A percentile compares a stretch with the other conserved stretches of the same genome.
Conservation (phyloP, 1,140 invertebrate species). For the Choristoneura fumiferana region DNA sequence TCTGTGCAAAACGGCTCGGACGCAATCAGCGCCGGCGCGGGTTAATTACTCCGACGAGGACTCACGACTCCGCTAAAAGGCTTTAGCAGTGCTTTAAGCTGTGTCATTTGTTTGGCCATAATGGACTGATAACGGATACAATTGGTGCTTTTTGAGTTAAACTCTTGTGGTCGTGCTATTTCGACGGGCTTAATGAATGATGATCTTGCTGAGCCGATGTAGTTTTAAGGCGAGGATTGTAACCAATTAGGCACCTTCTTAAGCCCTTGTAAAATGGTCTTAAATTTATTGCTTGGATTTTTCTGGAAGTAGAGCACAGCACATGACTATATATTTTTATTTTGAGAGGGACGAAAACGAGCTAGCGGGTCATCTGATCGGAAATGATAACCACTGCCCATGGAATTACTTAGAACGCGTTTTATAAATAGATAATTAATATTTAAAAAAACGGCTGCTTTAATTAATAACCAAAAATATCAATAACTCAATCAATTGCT, state of each 20-base stretch:
- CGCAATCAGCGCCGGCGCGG: constrained; percentile 46
- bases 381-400: too few species aligned
- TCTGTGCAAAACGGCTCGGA: constrained; percentile 25
- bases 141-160: constrained; percentile 43
- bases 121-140: constrained; percentile 68
- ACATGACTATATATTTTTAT: too few species aligned
- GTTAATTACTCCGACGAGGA: constrained; percentile 64
- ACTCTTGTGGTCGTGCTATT: constrained; percentile 20
- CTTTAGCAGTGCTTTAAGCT: constrained; percentile 48
- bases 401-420: too few species aligned
- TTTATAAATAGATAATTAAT: too few species aligned
- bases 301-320: too few species aligned
- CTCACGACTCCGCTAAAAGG: constrained; percentile 73
- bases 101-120: constrained; percentile 68
- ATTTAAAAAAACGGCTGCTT: too few species aligned
- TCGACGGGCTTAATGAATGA: constrained; percentile 18
- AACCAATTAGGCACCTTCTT: neutral
- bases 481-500: constrained; percentile 2
- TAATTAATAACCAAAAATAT: too few species aligned
- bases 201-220: constrained; percentile 1
- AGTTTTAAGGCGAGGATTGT: neutral
- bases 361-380: too few species aligned
- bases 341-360: too few species aligned
- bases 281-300: too few species aligned
- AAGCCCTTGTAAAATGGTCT: neutral